Evolutionary conservation across 64 coral and sea anemone species (phyloP).

Genomic region (Montipora foliosa): DNA sequence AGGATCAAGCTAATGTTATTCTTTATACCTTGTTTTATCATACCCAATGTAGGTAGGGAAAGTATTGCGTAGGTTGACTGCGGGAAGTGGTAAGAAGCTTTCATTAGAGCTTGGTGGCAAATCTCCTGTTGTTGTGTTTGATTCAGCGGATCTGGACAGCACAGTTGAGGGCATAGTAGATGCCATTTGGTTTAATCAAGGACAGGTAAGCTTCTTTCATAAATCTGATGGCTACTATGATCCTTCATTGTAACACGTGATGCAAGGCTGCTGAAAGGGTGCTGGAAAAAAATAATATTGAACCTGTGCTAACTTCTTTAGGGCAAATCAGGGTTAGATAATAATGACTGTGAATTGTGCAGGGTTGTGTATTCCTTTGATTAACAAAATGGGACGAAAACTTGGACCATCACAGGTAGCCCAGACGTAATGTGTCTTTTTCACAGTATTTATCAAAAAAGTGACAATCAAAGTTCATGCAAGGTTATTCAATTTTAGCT

Average conservation of each 20-base stretch:
- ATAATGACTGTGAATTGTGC: too few species aligned
- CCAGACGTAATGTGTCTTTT: too few species aligned
- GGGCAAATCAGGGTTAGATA: too few species aligned
- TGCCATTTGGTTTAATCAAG: constrained; percentile 98
- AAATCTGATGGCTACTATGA: background rate
- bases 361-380: too few species aligned
- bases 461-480: too few species aligned
- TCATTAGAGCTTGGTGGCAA: constrained; percentile 99
- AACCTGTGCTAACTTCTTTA: too few species aligned
- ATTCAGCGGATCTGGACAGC: constrained; percentile 95
- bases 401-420: too few species aligned
- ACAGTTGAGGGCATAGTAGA: constrained; percentile 96
- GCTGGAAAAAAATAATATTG: too few species aligned
- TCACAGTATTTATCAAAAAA: too few species aligned
- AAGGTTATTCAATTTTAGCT: too few species aligned
- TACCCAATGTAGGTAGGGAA: constrained; percentile 80
- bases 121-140: constrained; percentile 98
- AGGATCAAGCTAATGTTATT: background rate
- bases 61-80: constrained; percentile 84
- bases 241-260: background rate
- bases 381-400: too few species aligned
- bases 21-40: background rate
- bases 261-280: too few species aligned
- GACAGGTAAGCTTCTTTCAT: constrained; percentile 71
- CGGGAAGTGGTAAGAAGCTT: constrained; percentile 92